These are phyloP conservation scores for Lepidonotus clava DNA, from an alignment of 2,888 invertebrate species.

Conservation along the genomic window DNA sequence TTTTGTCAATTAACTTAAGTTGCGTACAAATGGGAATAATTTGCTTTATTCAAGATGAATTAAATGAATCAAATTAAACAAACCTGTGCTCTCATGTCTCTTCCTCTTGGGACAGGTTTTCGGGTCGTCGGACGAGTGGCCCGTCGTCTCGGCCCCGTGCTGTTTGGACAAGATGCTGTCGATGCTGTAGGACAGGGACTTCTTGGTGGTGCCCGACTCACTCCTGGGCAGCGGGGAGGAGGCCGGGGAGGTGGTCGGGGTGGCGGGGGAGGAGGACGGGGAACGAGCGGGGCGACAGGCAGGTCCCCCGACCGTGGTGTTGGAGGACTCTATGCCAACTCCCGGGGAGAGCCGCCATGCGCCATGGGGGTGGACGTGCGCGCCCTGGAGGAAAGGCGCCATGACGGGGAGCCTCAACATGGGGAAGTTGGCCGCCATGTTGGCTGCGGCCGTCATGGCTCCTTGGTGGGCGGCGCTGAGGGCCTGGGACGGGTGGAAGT, in stretches of 20 bases:
- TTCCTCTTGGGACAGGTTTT: neutral
- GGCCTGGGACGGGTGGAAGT: neutral
- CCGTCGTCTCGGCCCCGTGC: neutral
- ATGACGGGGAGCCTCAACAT: constrained; percentile 44
- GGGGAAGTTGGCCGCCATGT: constrained; percentile 23
- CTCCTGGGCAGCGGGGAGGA: neutral
- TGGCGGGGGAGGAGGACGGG: neutral
- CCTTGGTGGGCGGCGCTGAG: neutral
- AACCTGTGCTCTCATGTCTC: neutral
- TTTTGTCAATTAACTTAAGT: no score
- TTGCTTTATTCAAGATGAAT: no score
- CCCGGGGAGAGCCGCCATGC: neutral
- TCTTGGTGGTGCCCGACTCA: neutral
- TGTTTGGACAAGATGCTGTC: constrained; percentile 44
- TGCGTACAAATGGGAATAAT: no score
- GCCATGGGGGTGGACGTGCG: neutral
- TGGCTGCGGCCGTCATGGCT: constrained; percentile 22
- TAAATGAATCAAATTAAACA: neutral
- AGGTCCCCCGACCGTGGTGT: neutral
- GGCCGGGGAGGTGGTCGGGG: neutral
- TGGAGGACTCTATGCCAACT: neutral
- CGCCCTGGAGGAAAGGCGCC: constrained; percentile 30
- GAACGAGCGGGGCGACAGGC: neutral
- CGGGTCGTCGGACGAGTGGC: neutral
- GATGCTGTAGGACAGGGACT: constrained; percentile 23